Conservation (phyloP, 2,888 invertebrate species). For the Pocota personata region DNA sequence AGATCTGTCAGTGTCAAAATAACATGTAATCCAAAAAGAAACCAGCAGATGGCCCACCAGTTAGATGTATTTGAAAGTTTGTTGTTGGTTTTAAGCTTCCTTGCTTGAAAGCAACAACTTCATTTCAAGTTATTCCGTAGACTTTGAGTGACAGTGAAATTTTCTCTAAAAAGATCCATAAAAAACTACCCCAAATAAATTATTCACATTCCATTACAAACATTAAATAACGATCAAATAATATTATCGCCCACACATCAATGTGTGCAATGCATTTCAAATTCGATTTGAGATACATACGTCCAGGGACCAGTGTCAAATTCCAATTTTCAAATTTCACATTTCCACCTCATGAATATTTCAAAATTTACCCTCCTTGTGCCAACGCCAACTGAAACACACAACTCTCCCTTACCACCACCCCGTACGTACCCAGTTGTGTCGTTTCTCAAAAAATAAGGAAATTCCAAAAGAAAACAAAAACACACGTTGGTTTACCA, state of each 20-base stretch:
- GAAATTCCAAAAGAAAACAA: constrained; percentile 47
- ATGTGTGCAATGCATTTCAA: constrained; percentile 56
- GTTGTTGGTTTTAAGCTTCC: too few relatives aligned
- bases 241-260: constrained; percentile 13
- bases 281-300: constrained; percentile 31
- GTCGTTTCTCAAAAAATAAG: constrained; percentile 36
- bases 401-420: background rate
- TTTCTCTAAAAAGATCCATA: background rate
- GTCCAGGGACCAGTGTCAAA: constrained; percentile 66
- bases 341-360: constrained; percentile 69
- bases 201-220: constrained; percentile 64
- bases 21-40: too few relatives aligned
- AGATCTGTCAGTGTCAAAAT: too few relatives aligned
- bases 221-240: constrained; percentile 56
- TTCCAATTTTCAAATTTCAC: constrained; percentile 70
- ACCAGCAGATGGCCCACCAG: too few relatives aligned
- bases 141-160: too few relatives aligned
- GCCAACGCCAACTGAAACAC: background rate
- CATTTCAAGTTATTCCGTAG: too few relatives aligned
- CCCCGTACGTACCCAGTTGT: background rate
- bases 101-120: too few relatives aligned
- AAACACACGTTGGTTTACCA: constrained; percentile 20
- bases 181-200: constrained; percentile 28
- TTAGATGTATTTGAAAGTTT: too few relatives aligned
- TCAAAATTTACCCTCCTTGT: constrained; percentile 45